These are phyloP conservation scores for Lagopus muta DNA, from an alignment of 2,113 vertebrate genomes.

Conservation along the genomic window DNA sequence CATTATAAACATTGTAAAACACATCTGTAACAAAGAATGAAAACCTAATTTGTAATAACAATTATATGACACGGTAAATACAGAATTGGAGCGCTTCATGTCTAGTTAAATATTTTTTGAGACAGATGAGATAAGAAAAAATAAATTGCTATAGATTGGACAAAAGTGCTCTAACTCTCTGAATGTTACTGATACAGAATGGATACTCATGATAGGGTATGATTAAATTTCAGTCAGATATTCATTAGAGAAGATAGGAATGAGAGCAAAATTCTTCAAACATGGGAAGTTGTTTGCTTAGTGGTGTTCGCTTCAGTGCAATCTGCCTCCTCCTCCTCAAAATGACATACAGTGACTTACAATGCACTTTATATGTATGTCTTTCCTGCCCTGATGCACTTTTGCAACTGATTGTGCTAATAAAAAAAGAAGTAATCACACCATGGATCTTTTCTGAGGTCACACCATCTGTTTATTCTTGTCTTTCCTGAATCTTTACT, in stretches of 20 bases:
- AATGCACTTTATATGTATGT: not conserved
- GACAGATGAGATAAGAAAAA: not conserved
- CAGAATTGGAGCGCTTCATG: not conserved
- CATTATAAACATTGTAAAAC: not conserved
- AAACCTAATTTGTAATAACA: not conserved
- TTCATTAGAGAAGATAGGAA: not conserved
- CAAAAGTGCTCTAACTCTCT: not conserved
- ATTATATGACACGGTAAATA: not conserved
- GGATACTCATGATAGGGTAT: slow-evolving; percentile 28
- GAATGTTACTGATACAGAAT: not conserved
- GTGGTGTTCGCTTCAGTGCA: not conserved
- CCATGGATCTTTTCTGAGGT: not conserved
- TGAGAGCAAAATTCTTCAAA: not conserved
- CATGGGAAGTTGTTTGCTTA: not conserved
- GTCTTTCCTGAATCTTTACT: not conserved
- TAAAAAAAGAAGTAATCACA: not conserved
- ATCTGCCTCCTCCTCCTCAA: not conserved
- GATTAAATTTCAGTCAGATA: slow-evolving; percentile 48
- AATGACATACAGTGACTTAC: not conserved
- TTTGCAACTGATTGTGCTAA: not conserved
- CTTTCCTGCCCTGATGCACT: not conserved
- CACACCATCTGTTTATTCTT: not conserved
- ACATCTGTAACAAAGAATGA: not conserved
- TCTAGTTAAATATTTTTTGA: not conserved
- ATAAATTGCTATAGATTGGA: not conserved